Evolutionary conservation across 1,140 invertebrate genomes (phyloP), one percentile per base, ranked within the genome.

Genomic region (Aphelinus certus): DNA sequence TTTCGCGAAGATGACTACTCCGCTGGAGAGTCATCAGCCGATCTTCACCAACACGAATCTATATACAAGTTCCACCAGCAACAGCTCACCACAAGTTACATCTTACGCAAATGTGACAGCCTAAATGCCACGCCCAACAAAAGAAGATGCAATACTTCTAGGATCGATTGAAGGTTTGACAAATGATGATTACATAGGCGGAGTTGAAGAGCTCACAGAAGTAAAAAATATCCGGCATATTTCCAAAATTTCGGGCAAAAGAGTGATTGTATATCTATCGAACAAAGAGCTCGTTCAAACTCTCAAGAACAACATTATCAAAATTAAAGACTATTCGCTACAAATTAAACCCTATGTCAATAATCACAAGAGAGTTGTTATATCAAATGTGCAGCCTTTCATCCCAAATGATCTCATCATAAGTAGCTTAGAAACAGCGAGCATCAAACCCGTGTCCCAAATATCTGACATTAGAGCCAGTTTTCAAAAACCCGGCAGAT

Each of bases 341-440:
- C 49, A 26, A 26, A 65, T 65, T 3, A 65, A 26, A 9, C 45
- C 61, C 2, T 7, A 46, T 5, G 42, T 63, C 2, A 63, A 63
- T 46, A 63, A n/a, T 45, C 46, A 63, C 7, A 63, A 63, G 9
- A 47, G 61, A 63, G 61, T 63, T 1, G 61, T 63, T 1, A 63
- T 63, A 4, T 63, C 61, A 63, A 63, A 63, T 48, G 46, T 63
- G 45, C 63, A 65, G 51, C 47, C 63, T 26, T 26, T 26, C 26
- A 26, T 26, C 26, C 26, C 26, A 26, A 26, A 26, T 26, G 26
- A 26, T 26, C 1, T n/a, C 2, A 65, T 51, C 3, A 26, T 51
- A 7, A 10, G 51, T 51, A 2, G 1, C 6, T n/a, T 65, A 3
- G 51, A 65, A 51, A 7, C n/a, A 65, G 26, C 26, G n/a, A 46